phyloP scores from a whole-genome alignment of 1,140 invertebrate species.

The Scaptomyza hsui region DNA sequence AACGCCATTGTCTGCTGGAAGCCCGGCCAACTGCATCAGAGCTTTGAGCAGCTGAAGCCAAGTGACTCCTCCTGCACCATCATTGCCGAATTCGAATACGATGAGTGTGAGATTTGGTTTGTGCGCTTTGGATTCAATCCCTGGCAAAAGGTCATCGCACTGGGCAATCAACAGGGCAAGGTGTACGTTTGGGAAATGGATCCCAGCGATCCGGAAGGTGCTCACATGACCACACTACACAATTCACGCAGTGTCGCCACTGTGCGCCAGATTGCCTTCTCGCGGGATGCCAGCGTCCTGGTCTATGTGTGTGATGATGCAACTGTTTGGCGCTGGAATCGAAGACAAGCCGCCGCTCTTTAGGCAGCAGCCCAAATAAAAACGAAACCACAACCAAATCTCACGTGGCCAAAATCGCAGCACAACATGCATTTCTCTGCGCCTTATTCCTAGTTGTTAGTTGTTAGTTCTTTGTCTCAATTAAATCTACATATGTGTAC shows the following conservation, averaged over 20 bases:
- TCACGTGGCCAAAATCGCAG: slow-evolving; percentile 69
- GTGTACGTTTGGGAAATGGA: slow-evolving; percentile 98
- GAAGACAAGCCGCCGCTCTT: slow-evolving; percentile 50
- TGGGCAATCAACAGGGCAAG: slow-evolving; percentile 96
- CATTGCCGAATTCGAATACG: slow-evolving; percentile 96
- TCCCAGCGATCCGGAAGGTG: slow-evolving; percentile 90
- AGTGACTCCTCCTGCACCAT: slow-evolving; percentile 80
- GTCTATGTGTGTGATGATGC: slow-evolving; percentile 91
- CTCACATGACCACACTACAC: slow-evolving; percentile 90
- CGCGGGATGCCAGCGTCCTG: slow-evolving; percentile 92
- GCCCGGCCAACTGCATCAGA: slow-evolving; percentile 74
- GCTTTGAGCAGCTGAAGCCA: slow-evolving; percentile 64
- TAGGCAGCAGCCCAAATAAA: slow-evolving; percentile 5
- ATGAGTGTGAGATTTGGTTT: slow-evolving; percentile 99
- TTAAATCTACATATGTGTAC: too few species aligned
- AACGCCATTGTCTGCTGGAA: slow-evolving; percentile 90
- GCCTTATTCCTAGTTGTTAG: slow-evolving; percentile 62
- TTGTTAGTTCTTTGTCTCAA: slow-evolving; percentile 7
- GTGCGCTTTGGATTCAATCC: slow-evolving; percentile 97
- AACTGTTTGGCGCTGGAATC: slow-evolving; percentile 97
- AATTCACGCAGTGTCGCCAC: slow-evolving; percentile 94
- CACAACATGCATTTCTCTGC: slow-evolving; percentile 34
- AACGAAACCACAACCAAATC: slow-evolving; percentile 66
- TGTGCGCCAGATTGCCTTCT: slow-evolving; percentile 95
- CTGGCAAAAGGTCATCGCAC: slow-evolving; percentile 92